Evolutionary conservation across 1,140 invertebrate species (phyloP), one percentile per base, ranked within the genome.

Genomic region (Drosophila prosaltans): DNA sequence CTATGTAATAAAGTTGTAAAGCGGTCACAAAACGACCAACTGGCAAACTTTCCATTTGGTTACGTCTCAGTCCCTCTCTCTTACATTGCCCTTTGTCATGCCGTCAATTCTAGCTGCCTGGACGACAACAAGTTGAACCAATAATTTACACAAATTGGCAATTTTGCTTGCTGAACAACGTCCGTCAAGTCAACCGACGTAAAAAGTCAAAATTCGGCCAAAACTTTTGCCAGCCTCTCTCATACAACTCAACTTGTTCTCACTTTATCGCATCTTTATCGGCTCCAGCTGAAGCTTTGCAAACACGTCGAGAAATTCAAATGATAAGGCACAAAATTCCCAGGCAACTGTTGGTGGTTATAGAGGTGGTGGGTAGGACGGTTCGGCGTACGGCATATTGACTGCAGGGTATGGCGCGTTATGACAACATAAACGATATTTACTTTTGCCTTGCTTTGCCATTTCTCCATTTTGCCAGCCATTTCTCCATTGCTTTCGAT

Each of bases 361-460:
- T 36, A 1, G 40, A 58, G 36, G 63, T n/a, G 32, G 32, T 61
- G 32, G 32, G 54, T 45, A 45, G 7, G 3, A 26, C 30, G 39
- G 6, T 36, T 48, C 16, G 36, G 39, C 59, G 26, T 8, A 7
- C 2, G 32, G 30, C 28, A 54, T 10, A 21, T 55, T 66, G 45
- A 72, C 80, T 88, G 72, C 68, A 72, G 83, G 84, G 83, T 77
- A 88, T 83, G 54, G 83, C 78, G 84, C 84, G 84, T 89, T 89
- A 89, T 89, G 84, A 89, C 84, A 89, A 89, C 84, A 89, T 89
- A 89, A 89, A 84, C 84, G 84, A 89, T 89, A 84, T 89, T 89
- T 89, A 89, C 84, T 89, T 89, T 78, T 88, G 69, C 65, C 76
- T 89, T 76, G 66, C 68, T 61, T 67, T 72, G 67, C 11, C 75